Conservation (phyloP, 2,113 vertebrate genomes). For the Myodes glareolus region DNA sequence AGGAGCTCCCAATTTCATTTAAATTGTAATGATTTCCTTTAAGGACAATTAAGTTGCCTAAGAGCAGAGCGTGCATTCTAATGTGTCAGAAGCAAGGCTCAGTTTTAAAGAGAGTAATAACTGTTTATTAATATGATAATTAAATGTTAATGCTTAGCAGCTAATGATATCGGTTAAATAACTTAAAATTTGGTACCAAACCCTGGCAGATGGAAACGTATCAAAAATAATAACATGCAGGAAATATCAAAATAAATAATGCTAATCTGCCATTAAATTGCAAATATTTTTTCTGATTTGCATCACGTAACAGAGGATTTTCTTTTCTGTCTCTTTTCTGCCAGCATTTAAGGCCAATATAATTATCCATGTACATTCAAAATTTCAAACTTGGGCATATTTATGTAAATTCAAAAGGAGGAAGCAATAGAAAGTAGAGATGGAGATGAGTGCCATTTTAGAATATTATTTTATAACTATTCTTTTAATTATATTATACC, state of each 20-base stretch:
- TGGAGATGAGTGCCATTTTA: not conserved
- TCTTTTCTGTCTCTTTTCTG: conserved; percentile 61
- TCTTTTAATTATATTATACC: conserved; percentile 27
- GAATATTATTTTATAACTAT: not conserved
- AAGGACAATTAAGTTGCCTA: conserved; percentile 88
- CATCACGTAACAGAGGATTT: conserved; percentile 60
- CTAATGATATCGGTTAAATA: conserved; percentile 88
- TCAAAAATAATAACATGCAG: conserved; percentile 84
- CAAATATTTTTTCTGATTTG: conserved; percentile 78
- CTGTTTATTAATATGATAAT: conserved; percentile 91
- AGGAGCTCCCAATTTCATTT: conserved; percentile 89
- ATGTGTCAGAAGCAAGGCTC: conserved; percentile 79
- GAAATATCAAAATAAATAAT: conserved; percentile 82
- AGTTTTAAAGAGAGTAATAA: conserved; percentile 85
- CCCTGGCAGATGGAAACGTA: conserved; percentile 80
- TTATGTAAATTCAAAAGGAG: not conserved
- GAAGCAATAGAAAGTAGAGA: conserved; percentile 33
- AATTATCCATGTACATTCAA: conserved; percentile 60
- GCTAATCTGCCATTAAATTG: conserved; percentile 78
- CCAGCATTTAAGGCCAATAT: not conserved
- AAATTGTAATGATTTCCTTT: conserved; percentile 91
- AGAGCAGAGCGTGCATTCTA: conserved; percentile 87
- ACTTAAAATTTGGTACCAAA: conserved; percentile 84
- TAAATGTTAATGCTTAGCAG: conserved; percentile 88
- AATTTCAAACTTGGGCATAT: conserved; percentile 18